A percentile compares a stretch with the other conserved stretches of the same genome.
Conservation (phyloP, 2,797 vertebrate genomes). For the Naso thynnoides region DNA sequence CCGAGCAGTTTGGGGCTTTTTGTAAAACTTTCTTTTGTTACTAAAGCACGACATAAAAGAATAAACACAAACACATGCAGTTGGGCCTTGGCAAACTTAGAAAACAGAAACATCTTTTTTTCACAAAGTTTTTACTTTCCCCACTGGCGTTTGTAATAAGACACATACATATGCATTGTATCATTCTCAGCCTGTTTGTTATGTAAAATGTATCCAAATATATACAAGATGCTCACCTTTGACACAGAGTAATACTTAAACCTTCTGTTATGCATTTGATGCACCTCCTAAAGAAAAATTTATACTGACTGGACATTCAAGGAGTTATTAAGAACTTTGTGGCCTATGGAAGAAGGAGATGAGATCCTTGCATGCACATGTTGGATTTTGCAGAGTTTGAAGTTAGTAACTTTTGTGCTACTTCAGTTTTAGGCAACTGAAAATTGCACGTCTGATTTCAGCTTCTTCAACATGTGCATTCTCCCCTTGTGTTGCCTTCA, state of each 20-base stretch:
- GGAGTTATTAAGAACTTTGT: too few species aligned
- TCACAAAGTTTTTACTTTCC: slow-evolving; percentile 23
- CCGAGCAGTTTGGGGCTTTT: slow-evolving; percentile 17
- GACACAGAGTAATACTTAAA: slow-evolving; percentile 9
- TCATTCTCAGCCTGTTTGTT: slow-evolving; percentile 23
- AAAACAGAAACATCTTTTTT: slow-evolving; percentile 37
- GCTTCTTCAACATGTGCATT: too few species aligned
- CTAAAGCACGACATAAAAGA: slow-evolving; percentile 39
- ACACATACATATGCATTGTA: slow-evolving; percentile 9
- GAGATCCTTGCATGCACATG: too few species aligned
- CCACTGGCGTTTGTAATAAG: slow-evolving; percentile 5
- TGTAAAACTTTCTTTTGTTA: slow-evolving; percentile 18
- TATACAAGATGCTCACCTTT: slow-evolving; percentile 11
- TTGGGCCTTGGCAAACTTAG: slow-evolving; percentile 9
- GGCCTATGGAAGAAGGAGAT: too few species aligned
- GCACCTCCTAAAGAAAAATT: neutral
- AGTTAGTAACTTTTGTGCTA: too few species aligned
- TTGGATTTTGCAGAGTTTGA: too few species aligned
- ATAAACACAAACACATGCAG: slow-evolving; percentile 61
- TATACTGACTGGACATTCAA: neutral
- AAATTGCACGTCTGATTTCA: too few species aligned
- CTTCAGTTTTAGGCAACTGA: too few species aligned
- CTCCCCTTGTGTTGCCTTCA: too few species aligned
- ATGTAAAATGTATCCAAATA: slow-evolving; percentile 12
- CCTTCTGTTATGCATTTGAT: neutral